Percentiles rank a stretch among this genome's conserved stretches.
These are phyloP conservation scores for Drosophila mimetica DNA, from an alignment of 2,888 invertebrate genomes.

Conservation along the genomic window DNA sequence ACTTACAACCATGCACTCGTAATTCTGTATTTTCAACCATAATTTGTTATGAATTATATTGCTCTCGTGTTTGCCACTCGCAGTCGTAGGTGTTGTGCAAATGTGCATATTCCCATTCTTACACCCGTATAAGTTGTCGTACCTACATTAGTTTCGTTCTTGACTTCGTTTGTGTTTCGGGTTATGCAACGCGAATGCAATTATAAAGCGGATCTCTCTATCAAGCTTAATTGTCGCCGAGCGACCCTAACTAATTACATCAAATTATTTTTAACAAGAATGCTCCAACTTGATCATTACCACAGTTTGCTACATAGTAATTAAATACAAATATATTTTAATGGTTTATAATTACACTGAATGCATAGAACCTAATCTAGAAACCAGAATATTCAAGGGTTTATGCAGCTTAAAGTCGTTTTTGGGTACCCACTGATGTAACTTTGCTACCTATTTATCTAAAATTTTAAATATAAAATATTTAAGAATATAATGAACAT, in stretches of 20 bases:
- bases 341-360: conserved; percentile 11
- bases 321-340: conserved; percentile 26
- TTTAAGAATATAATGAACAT: no score
- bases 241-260: conserved; percentile 50
- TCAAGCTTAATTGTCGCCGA: conserved; percentile 52
- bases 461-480: no score
- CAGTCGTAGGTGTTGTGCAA: conserved; percentile 34
- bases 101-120: conserved; percentile 27
- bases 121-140: neutral
- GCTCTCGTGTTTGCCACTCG: conserved; percentile 15
- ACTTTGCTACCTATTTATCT: no score
- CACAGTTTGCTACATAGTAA: conserved; percentile 14
- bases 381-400: neutral
- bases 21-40: conserved; percentile 35
- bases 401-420: no score
- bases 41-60: conserved; percentile 53
- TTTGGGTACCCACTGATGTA: no score
- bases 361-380: neutral
- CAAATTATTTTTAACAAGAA: conserved; percentile 58
- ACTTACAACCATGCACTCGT: conserved; percentile 32
- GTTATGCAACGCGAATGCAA: conserved; percentile 51
- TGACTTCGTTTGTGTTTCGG: conserved; percentile 48
- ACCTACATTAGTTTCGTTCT: conserved; percentile 50
- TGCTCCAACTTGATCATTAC: conserved; percentile 28
- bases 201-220: conserved; percentile 71